Percentiles rank a stretch among this genome's conserved stretches.
Evolutionary conservation across 2,888 invertebrate species (phyloP).

Genomic region (Kuschelorhynchus macadamiae): DNA sequence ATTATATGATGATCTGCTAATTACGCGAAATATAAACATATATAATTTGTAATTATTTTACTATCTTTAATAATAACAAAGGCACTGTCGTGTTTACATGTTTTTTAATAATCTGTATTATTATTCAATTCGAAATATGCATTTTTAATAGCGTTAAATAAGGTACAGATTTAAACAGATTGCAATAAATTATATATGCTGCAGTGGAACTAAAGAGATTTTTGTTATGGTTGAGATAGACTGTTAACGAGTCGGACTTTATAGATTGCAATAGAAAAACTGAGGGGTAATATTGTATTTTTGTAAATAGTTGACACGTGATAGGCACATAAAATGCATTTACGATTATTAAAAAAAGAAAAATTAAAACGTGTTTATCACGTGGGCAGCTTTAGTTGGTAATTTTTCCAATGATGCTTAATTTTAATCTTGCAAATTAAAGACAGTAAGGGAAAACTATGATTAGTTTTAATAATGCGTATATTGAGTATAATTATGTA

Average conservation of each 20-base stretch:
- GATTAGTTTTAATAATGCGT: no score
- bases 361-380: no score
- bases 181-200: not conserved
- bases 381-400: no score
- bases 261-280: no score
- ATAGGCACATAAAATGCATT: no score
- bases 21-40: slow-evolving; percentile 36
- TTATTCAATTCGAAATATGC: slow-evolving; percentile 22
- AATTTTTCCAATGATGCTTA: no score
- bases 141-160: slow-evolving; percentile 25
- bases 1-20: slow-evolving; percentile 35
- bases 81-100: slow-evolving; percentile 30
- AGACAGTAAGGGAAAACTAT: no score
- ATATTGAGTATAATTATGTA: no score
- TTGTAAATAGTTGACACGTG: no score
- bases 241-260: no score
- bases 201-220: not conserved
- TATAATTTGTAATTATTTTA: slow-evolving; percentile 39
- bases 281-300: not conserved
- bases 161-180: slow-evolving; percentile 25
- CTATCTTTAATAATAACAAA: slow-evolving; percentile 33
- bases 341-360: no score
- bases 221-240: not conserved
- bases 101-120: slow-evolving; percentile 36
- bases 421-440: no score